Evolutionary conservation across 2,797 vertebrate genomes (phyloP).

Genomic region (Myotis findleyi): DNA sequence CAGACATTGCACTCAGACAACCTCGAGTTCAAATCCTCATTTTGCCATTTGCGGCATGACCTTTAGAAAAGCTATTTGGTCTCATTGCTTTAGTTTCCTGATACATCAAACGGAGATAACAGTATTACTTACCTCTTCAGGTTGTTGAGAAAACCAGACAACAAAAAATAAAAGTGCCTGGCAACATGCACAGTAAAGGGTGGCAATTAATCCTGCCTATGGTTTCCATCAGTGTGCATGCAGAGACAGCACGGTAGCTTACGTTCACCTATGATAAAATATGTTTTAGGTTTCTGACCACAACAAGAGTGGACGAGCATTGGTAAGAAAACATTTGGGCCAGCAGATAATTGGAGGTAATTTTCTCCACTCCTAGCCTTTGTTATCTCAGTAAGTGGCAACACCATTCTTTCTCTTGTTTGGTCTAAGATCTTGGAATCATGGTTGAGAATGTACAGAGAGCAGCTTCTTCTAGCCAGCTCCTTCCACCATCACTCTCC

Average conservation of each 20-base stretch:
- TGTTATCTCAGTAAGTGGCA: background rate
- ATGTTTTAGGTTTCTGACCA: background rate
- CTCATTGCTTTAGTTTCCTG: constrained; percentile 10
- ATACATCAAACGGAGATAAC: background rate
- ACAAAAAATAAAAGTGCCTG: constrained; percentile 11
- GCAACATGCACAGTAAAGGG: background rate
- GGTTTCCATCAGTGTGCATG: background rate
- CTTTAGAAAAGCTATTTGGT: background rate
- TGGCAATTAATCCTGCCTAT: background rate
- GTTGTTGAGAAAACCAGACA: constrained; percentile 28
- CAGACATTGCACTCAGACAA: background rate
- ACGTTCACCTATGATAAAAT: background rate
- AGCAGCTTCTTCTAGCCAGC: background rate
- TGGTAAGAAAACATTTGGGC: background rate
- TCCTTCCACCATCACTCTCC: background rate
- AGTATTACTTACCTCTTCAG: background rate
- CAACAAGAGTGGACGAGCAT: background rate
- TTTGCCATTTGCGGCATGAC: background rate
- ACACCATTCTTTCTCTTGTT: background rate
- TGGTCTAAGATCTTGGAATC: constrained; percentile 11
- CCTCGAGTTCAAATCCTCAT: background rate
- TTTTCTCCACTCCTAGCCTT: background rate
- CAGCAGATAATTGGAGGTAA: background rate
- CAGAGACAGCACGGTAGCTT: background rate
- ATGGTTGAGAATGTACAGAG: background rate